Conservation (phyloP, 2,113 vertebrate genomes). For the Gallinago paraguaiae region DNA sequence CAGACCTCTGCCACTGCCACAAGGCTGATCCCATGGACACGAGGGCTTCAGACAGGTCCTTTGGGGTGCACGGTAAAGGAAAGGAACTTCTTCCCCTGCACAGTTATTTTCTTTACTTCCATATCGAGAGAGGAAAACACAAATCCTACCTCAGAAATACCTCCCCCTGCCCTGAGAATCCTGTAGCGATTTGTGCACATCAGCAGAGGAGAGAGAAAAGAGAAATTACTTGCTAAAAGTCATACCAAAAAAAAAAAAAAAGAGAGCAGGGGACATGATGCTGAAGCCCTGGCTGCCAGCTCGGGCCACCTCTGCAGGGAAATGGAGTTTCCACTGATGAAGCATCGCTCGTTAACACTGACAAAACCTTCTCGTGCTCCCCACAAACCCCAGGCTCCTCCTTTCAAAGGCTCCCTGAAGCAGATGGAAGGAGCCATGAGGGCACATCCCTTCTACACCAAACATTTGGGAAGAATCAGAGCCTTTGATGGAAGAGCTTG, state of each 20-base stretch:
- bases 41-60: not conserved
- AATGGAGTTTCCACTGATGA: accelerated
- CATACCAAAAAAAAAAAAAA: too few species aligned
- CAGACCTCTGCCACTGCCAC: accelerated
- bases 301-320: not conserved
- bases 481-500: not conserved
- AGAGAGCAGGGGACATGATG: accelerated
- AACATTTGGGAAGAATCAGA: not conserved
- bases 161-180: not conserved
- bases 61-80: accelerated
- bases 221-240: not conserved
- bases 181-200: accelerated
- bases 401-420: not conserved
- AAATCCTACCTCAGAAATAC: not conserved
- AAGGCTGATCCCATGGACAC: accelerated
- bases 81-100: not conserved
- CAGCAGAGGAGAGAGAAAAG: not conserved
- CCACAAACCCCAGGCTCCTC: not conserved
- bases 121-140: not conserved
- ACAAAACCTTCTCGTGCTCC: not conserved
- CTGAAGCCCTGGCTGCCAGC: not conserved
- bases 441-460: not conserved
- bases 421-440: accelerated
- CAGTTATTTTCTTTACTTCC: not conserved
- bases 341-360: not conserved